Conservation (phyloP, 2,113 vertebrate genomes). For the Heteronetta atricapilla region DNA sequence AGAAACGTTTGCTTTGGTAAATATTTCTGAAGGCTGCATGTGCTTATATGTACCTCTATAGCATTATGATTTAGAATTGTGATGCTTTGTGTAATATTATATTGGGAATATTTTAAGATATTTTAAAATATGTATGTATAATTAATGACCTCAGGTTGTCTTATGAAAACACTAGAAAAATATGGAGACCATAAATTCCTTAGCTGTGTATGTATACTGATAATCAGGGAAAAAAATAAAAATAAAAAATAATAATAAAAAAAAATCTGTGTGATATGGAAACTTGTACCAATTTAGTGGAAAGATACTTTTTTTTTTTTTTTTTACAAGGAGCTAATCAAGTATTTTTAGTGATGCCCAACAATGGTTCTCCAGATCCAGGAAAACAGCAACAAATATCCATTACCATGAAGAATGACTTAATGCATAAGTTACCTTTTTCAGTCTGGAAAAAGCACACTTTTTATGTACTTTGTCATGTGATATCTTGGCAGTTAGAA, state of each 20-base stretch:
- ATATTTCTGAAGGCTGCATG: neutral
- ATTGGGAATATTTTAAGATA: neutral
- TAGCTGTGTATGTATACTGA: neutral
- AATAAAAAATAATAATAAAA: neutral
- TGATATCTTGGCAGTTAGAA: slow-evolving; percentile 58
- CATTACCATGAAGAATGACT: slow-evolving; percentile 49
- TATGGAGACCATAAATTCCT: neutral
- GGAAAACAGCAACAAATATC: slow-evolving; percentile 43
- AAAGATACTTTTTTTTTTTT: neutral
- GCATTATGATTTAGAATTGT: neutral
- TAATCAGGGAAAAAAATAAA: neutral
- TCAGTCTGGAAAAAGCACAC: neutral
- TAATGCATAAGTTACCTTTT: slow-evolving; percentile 34
- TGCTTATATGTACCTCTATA: neutral
- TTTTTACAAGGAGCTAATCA: slow-evolving; percentile 2
- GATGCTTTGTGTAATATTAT: neutral
- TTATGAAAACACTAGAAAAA: neutral
- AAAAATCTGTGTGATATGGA: neutral
- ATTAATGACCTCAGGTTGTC: neutral
- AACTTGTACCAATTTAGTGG: neutral
- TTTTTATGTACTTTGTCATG: slow-evolving; percentile 43
- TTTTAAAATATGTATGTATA: neutral
- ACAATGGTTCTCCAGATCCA: neutral
- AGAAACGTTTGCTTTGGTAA: neutral
- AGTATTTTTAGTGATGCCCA: slow-evolving; percentile 1